phyloP scores from a whole-genome alignment of 2,113 vertebrate genomes.

The Gnathonemus echidnorhynchus region DNA sequence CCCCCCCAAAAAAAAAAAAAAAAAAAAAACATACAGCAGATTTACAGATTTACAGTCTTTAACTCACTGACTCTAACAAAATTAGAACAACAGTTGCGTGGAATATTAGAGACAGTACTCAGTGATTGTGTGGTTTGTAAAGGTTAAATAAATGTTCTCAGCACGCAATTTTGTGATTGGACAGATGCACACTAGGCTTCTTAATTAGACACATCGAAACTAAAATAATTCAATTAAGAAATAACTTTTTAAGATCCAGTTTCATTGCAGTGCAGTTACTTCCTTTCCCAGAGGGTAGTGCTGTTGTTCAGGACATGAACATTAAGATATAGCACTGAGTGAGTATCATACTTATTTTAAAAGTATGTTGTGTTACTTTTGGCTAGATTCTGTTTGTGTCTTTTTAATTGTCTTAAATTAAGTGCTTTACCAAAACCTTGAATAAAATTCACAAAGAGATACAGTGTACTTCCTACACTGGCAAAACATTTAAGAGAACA shows the following conservation, averaged over 20 bases:
- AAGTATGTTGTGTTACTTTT: not conserved
- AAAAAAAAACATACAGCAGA: not conserved
- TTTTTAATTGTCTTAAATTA: not conserved
- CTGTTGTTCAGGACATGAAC: conserved; percentile 9
- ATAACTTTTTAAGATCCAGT: not conserved
- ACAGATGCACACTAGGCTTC: not conserved
- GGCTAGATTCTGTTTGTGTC: not conserved
- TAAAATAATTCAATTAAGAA: not conserved
- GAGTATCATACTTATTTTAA: not conserved
- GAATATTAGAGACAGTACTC: not conserved
- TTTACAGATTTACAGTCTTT: not conserved
- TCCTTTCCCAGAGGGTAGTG: conserved; percentile 14
- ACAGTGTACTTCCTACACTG: not conserved
- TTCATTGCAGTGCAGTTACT: not conserved
- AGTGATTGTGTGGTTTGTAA: not conserved
- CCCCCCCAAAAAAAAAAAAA: too few species aligned
- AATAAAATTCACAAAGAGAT: not conserved
- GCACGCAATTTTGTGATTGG: not conserved
- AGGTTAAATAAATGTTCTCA: not conserved
- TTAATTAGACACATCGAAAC: not conserved
- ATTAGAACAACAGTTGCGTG: not conserved
- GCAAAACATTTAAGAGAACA: not conserved
- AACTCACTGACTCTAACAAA: not conserved
- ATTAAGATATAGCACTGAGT: not conserved
- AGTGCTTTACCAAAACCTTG: not conserved